Evolutionary conservation across 2,113 vertebrate species (phyloP), one percentile per base, ranked within the genome.

Genomic region (Daubentonia madagascariensis): DNA sequence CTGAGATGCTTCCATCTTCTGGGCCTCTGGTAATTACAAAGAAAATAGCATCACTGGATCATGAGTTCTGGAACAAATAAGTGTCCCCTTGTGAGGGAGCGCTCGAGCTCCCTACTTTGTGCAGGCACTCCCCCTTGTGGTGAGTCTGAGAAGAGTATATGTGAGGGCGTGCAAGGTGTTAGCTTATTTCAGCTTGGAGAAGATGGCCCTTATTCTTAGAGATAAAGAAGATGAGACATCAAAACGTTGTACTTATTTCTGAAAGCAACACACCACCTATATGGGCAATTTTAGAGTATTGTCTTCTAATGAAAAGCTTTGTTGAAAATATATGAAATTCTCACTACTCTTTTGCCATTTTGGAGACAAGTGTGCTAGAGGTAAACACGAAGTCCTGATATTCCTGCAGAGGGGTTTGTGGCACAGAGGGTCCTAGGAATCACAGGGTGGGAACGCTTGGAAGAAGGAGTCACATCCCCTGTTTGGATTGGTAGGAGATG

Each of bases 121-220:
- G 89, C 91, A 76, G 61, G 75, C 43, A 23, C 94, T n/a, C 96
- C 98, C 94, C 13, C 91, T 95, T 32, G 85, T 97, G 94, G 96
- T 79, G n/a, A 95, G 13, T 57, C 54, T 70, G 68, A 88, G 87
- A 72, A 81, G 43, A 32, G 57, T 8, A 1, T 8, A 9, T 6
- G 3, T 14, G 12, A 50, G 70, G 61, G 12, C 35, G 6, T 50
- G 85, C 37, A 72, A 67, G 25, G 68, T 32, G 8, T 32, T 6
- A 28, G 23, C n/a, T 0, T 37, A 18, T 28, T 92, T 81, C 59
- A 72, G 45, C 13, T 73, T 57, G 43, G 52, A 35, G 28, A 83
- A 76, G 13, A 50, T 78, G 65, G 40, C 3, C 32, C 79, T 80
- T 80, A n/a, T 78, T 87, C 81, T 78, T 90, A 61, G 5, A 87